Evolutionary conservation across 2,888 invertebrate genomes (phyloP), one percentile per base, ranked within the genome.

Genomic region (Cephus runcator): DNA sequence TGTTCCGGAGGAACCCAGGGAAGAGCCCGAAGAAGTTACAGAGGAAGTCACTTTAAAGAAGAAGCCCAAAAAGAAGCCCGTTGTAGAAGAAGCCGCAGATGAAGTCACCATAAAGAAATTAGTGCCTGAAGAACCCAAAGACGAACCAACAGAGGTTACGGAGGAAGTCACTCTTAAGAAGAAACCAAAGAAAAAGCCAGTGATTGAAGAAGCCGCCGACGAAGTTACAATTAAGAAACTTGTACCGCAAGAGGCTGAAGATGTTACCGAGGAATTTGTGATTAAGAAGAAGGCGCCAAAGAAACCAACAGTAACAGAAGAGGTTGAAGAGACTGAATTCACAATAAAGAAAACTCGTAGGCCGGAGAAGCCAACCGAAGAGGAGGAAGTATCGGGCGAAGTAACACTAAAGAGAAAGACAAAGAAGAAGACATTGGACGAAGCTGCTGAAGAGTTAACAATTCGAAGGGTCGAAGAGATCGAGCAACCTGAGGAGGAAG

Each of bases 401-500:
- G 92, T 93, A 79, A 90, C 92, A 31, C 89, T 93, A 11, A 92
- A 92, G 83, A 92, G 92, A 83, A 91, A 83, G 73, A 73, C 69
- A 31, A 76, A 75, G 30, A 82, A 75, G 80, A 84, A 84, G 33
- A 84, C 87, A 69, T 87, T 88, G 68, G 88, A 87, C 40, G 86
- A 86, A 79, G 84, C 84, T 30, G 85, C 88, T 0, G 90, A 87
- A 2, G 88, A 90, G 81, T 79, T 89, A 71, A 86, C 88, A 4
- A 85, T 89, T 68, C 81, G 82, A 30, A 88, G 84, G 75, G 75
- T 83, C 6, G 78, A 83, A 78, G 76, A 75, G 77, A 84, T 84
- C 0, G 83, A 86, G 76, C 79, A 80, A 68, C 79, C 69, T 69
- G 84, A 87, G 80, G 82, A 84, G 35, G 90, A 91, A 77, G 90